Evolutionary conservation across 2,888 invertebrate species (phyloP).

Genomic region (Kryphioiulus occultus): DNA sequence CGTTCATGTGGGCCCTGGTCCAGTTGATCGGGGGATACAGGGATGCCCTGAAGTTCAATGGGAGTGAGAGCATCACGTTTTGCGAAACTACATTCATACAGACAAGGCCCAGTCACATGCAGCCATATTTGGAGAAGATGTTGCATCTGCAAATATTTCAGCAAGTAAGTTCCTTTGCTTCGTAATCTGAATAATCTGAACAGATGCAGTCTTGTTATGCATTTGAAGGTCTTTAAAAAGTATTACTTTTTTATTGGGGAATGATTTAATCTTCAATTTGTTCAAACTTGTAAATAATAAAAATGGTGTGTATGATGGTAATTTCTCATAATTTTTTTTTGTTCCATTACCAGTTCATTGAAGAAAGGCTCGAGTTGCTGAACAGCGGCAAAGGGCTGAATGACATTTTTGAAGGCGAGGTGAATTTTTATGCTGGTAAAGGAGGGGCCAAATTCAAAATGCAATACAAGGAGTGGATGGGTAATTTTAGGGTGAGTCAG

Average conservation of each 20-base stretch:
- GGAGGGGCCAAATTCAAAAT: constrained; percentile 66
- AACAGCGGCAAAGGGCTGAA: constrained; percentile 92
- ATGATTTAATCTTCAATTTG: too few relatives aligned
- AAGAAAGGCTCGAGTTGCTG: constrained; percentile 88
- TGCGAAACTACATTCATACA: constrained; percentile 86
- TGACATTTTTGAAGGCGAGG: constrained; percentile 95
- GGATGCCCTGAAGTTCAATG: constrained; percentile 80
- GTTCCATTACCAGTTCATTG: constrained; percentile 80
- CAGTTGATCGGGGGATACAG: constrained; percentile 93
- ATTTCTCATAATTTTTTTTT: too few relatives aligned
- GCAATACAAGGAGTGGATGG: constrained; percentile 82
- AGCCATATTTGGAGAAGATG: constrained; percentile 89
- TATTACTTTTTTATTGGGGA: too few relatives aligned
- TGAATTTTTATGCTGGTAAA: constrained; percentile 74
- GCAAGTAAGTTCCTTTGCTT: constrained; percentile 74
- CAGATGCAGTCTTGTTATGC: too few relatives aligned
- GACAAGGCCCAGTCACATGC: constrained; percentile 82
- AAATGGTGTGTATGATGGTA: neutral
- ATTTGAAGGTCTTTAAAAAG: too few relatives aligned
- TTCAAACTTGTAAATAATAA: too few relatives aligned
- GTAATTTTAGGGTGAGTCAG: constrained; percentile 69
- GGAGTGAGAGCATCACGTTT: constrained; percentile 80
- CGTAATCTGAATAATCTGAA: too few relatives aligned
- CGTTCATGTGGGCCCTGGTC: constrained; percentile 89
- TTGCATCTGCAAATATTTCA: constrained; percentile 93